These are phyloP conservation scores for Cranoglanis bouderius DNA, from an alignment of 2,113 vertebrate genomes.

Conservation along the genomic window DNA sequence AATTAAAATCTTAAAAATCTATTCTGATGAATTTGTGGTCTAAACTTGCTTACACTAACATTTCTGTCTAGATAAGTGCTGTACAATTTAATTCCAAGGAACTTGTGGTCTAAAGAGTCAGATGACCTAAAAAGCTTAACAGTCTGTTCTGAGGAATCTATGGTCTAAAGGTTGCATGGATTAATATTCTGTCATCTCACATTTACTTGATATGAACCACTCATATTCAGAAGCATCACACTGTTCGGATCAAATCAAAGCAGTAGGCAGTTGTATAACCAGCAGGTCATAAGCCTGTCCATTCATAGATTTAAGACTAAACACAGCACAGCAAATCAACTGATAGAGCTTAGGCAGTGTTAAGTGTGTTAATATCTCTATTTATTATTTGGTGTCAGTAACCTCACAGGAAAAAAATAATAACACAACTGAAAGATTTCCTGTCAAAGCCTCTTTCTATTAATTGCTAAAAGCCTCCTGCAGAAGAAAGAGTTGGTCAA, in stretches of 20 bases:
- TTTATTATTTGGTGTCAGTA: conserved; percentile 9
- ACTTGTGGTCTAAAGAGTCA: neutral
- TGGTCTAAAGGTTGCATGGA: neutral
- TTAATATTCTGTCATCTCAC: neutral
- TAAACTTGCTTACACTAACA: neutral
- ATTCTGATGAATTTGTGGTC: neutral
- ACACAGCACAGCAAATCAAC: conserved; percentile 25
- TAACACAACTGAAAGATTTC: neutral
- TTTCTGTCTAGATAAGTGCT: neutral
- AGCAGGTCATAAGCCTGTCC: neutral
- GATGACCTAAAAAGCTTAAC: neutral
- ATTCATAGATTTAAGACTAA: neutral
- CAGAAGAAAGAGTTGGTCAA: neutral
- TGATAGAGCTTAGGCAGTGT: neutral
- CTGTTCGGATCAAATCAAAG: neutral
- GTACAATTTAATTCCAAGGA: neutral
- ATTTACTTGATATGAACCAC: neutral
- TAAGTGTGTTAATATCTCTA: neutral
- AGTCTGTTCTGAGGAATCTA: neutral
- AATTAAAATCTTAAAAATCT: neutral
- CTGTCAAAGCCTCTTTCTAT: neutral
- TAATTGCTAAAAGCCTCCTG: conserved; percentile 13
- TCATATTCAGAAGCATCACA: neutral
- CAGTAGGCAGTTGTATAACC: neutral
- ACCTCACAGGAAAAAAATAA: neutral